Evolutionary conservation across 2,113 vertebrate species (phyloP).

Genomic region (Mastomys natalensis): DNA sequence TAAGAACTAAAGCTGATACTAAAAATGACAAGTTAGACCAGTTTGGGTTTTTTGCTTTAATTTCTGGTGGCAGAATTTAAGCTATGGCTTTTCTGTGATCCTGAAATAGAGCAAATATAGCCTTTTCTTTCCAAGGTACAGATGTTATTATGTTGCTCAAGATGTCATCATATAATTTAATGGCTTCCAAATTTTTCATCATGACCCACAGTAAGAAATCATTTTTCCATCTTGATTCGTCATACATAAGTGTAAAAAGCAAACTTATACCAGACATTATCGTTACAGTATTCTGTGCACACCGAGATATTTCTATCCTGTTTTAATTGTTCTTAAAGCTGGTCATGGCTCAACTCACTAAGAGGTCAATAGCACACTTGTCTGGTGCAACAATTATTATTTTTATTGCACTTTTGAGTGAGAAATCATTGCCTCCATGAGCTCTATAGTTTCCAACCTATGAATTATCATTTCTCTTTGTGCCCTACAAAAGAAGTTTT

Average conservation of each 20-base stretch:
- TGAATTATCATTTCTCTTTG: neutral
- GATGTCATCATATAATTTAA: conserved; percentile 25
- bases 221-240: conserved; percentile 18
- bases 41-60: neutral
- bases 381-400: conserved; percentile 47
- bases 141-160: conserved; percentile 38
- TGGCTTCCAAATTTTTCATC: conserved; percentile 49
- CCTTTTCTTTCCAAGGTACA: conserved; percentile 31
- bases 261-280: conserved; percentile 30
- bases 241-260: neutral
- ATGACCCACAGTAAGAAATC: conserved; percentile 17
- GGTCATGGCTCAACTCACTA: neutral
- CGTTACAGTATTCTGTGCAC: neutral
- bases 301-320: neutral
- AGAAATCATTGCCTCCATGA: conserved; percentile 63
- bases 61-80: conserved; percentile 47
- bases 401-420: conserved; percentile 49
- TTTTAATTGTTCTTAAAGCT: conserved; percentile 20
- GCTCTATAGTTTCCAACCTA: conserved; percentile 55
- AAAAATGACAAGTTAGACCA: conserved; percentile 31
- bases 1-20: conserved; percentile 47
- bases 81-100: conserved; percentile 24
- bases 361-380: neutral
- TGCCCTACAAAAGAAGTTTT: conserved; percentile 63
- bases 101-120: conserved; percentile 27